Conservation (phyloP, 2,888 invertebrate species). For the Tinea semifulvella region DNA sequence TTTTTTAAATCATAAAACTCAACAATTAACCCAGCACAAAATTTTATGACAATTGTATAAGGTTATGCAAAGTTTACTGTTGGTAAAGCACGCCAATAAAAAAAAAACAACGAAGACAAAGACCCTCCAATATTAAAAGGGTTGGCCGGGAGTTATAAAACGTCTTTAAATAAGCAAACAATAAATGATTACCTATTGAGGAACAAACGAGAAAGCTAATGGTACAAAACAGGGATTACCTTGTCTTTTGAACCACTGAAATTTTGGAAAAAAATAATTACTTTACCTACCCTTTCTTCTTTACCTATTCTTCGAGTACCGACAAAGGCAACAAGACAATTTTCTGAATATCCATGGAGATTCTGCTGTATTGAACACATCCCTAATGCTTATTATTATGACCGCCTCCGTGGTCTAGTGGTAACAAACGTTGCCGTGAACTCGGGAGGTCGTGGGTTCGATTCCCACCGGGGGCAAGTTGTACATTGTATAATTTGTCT, state of each 20-base stretch:
- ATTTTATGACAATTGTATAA: conserved; percentile 6
- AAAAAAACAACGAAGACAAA: conserved; percentile 45
- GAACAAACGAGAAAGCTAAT: conserved; percentile 30
- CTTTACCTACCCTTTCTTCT: conserved; percentile 1
- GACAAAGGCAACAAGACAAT: too few relatives aligned
- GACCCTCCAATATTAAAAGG: conserved; percentile 41
- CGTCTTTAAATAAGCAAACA: conserved; percentile 37
- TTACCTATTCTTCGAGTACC: background rate
- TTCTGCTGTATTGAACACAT: too few relatives aligned
- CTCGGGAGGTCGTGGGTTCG: too few relatives aligned
- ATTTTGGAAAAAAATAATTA: background rate
- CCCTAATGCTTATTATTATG: too few relatives aligned
- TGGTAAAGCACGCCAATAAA: conserved; percentile 39
- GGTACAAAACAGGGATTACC: conserved; percentile 3
- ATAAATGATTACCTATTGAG: conserved; percentile 36
- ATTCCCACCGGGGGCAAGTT: too few relatives aligned
- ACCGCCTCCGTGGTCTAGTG: too few relatives aligned
- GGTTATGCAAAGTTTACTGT: conserved; percentile 46
- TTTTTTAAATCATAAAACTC: background rate
- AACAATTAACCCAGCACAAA: conserved; percentile 1
- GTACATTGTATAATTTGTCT: too few relatives aligned
- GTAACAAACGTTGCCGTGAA: too few relatives aligned
- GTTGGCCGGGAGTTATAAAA: conserved; percentile 35
- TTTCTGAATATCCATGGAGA: too few relatives aligned
- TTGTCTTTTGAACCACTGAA: background rate